These are phyloP conservation scores for Siderastrea radians DNA, from an alignment of 92 coral and sea anemone genomes.

Conservation along the genomic window DNA sequence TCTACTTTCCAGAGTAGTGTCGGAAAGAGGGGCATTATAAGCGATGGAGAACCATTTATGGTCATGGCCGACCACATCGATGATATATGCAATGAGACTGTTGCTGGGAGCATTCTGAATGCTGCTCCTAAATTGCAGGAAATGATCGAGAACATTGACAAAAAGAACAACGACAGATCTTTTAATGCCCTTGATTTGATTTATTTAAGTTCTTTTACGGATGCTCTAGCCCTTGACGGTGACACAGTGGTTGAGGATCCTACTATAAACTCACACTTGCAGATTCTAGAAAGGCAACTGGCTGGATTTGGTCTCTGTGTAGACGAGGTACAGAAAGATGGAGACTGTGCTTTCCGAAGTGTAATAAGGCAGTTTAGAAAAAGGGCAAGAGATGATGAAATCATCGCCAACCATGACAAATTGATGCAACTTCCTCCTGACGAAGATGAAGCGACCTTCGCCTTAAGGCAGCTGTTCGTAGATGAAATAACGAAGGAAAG, in stretches of 20 bases:
- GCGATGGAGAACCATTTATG: background rate
- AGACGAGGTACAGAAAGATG: too few species aligned
- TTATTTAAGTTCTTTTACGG: slow-evolving; percentile 25
- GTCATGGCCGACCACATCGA: slow-evolving; percentile 47
- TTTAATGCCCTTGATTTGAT: slow-evolving; percentile 40
- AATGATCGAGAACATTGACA: slow-evolving; percentile 38
- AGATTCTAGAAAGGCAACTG: slow-evolving; percentile 46
- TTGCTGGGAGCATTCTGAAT: slow-evolving; percentile 42
- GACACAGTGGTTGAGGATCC: slow-evolving; percentile 5
- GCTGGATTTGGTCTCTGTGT: slow-evolving; percentile 55
- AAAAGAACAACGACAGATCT: slow-evolving; percentile 53
- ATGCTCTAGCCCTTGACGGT: slow-evolving; percentile 26
- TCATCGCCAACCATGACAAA: slow-evolving; percentile 12
- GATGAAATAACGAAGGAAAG: slow-evolving; percentile 17
- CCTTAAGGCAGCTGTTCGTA: slow-evolving; percentile 50
- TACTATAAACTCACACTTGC: slow-evolving; percentile 30
- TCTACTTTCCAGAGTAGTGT: background rate
- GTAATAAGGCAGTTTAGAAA: background rate
- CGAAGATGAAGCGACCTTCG: slow-evolving; percentile 25
- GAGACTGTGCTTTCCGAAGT: too few species aligned
- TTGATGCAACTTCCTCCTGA: slow-evolving; percentile 27
- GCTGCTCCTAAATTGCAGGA: slow-evolving; percentile 41
- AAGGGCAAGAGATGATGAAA: background rate
- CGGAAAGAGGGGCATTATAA: background rate
- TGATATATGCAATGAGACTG: slow-evolving; percentile 57